A percentile compares a stretch with the other conserved stretches of the same genome.
Evolutionary conservation across 2,797 vertebrate genomes (phyloP).

Genomic region (Scarus forsteni): DNA sequence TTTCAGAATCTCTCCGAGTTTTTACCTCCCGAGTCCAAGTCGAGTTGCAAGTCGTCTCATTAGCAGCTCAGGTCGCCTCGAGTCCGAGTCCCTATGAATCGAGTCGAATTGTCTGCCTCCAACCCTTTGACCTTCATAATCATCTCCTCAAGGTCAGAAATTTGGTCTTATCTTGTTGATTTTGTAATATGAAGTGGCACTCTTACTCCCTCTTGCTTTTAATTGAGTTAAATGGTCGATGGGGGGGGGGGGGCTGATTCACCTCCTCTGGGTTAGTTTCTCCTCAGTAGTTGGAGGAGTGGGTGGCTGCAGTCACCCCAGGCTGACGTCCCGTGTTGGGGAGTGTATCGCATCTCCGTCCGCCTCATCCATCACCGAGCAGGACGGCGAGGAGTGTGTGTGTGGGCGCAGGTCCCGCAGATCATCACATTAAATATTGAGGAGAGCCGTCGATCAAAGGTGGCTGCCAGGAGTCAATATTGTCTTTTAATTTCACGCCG

Average conservation of each 20-base stretch:
- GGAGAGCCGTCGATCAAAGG: background rate
- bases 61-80: no score
- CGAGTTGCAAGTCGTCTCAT: no score
- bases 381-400: constrained; percentile 2
- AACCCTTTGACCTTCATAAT: no score
- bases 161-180: no score
- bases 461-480: background rate
- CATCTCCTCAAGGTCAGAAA: no score
- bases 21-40: no score
- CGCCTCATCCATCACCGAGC: constrained; percentile 50
- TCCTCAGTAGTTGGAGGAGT: constrained; percentile 11
- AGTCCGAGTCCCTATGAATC: no score
- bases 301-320: constrained; percentile 26
- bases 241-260: background rate
- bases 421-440: constrained; percentile 40
- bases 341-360: constrained; percentile 36
- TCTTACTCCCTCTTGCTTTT: no score
- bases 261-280: background rate
- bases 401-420: constrained; percentile 2
- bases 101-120: no score
- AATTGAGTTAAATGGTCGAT: no score
- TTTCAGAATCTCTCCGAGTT: no score
- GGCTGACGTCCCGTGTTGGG: constrained; percentile 42
- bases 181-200: no score
- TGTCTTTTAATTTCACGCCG: background rate